These are phyloP conservation scores for Diorhabda elongata DNA, from an alignment of 1,140 invertebrate genomes.

Conservation along the genomic window DNA sequence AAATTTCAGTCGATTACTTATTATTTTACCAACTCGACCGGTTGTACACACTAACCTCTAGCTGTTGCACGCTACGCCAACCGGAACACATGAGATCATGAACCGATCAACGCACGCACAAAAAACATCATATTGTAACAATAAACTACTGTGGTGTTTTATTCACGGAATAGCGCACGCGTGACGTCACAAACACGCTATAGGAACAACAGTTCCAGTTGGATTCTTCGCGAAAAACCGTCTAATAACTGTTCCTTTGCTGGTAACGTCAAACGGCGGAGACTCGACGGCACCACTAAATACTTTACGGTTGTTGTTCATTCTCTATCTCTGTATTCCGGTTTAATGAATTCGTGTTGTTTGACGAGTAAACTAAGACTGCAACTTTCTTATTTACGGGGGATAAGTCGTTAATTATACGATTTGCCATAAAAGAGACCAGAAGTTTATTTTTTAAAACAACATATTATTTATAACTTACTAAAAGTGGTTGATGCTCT, in stretches of 20 bases:
- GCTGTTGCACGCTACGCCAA: not conserved
- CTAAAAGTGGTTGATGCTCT: too few species aligned
- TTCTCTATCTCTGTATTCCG: too few species aligned
- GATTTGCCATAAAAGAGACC: too few species aligned
- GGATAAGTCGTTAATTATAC: too few species aligned
- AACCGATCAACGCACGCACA: slow-evolving; percentile 1
- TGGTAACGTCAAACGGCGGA: too few species aligned
- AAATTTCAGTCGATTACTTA: not conserved
- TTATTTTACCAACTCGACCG: not conserved
- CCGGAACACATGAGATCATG: not conserved
- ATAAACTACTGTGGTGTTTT: not conserved
- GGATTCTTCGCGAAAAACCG: not conserved
- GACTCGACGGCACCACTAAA: too few species aligned
- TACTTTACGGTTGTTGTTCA: too few species aligned
- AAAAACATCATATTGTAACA: not conserved
- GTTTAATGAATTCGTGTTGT: too few species aligned
- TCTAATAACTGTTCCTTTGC: not conserved
- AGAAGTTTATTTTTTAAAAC: too few species aligned
- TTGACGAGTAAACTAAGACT: too few species aligned
- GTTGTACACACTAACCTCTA: not conserved
- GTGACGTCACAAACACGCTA: slow-evolving; percentile 1
- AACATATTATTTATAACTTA: too few species aligned
- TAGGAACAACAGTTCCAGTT: not conserved
- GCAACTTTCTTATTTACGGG: too few species aligned
- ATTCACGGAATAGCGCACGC: not conserved